Conservation (phyloP, 2,797 vertebrate genomes). For the Schizopygopsis malacanthus region DNA sequence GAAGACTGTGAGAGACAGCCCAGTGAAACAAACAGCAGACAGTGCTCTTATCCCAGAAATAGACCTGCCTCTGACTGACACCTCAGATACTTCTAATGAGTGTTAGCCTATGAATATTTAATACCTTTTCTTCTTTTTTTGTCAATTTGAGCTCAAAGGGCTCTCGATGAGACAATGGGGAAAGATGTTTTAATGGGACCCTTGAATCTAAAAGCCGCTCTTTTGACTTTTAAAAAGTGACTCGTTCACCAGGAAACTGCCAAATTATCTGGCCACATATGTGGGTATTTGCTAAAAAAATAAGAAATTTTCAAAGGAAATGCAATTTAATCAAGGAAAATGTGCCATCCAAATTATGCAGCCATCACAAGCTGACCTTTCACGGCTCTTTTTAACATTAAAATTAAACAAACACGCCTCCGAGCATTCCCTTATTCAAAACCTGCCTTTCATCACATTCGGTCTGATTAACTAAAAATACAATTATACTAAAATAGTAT, state of each 20-base stretch:
- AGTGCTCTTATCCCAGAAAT: constrained; percentile 59
- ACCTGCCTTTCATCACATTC: background rate
- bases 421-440: background rate
- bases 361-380: constrained; percentile 9
- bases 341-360: constrained; percentile 10
- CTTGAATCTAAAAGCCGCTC: constrained; percentile 44
- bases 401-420: background rate
- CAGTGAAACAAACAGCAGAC: constrained; percentile 61
- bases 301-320: background rate
- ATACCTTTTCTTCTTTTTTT: constrained; percentile 60
- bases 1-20: constrained; percentile 59
- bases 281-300: constrained; percentile 5
- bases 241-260: constrained; percentile 27
- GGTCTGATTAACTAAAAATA: background rate
- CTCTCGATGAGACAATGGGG: constrained; percentile 57
- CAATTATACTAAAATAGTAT: background rate
- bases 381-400: background rate
- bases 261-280: constrained; percentile 41
- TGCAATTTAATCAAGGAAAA: background rate
- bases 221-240: constrained; percentile 55
- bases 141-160: constrained; percentile 61
- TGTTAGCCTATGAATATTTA: constrained; percentile 66
- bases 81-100: constrained; percentile 65
- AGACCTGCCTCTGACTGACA: constrained; percentile 62
- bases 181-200: constrained; percentile 54